These are phyloP conservation scores for Daubentonia madagascariensis DNA, from an alignment of 2,113 vertebrate species.

Conservation along the genomic window DNA sequence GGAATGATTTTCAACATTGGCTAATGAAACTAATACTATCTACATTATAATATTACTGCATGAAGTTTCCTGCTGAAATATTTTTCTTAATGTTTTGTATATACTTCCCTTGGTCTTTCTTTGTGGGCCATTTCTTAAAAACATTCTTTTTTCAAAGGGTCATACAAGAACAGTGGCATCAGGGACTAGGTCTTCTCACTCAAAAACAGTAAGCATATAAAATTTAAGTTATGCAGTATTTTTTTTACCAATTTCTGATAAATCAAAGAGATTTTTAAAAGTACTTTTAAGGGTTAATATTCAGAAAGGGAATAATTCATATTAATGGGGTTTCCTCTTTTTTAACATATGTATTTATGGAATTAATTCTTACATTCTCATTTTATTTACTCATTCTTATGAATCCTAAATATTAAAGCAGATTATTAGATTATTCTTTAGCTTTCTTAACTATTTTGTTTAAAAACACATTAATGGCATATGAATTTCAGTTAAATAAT, in stretches of 20 bases:
- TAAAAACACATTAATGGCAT: background rate
- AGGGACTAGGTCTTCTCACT: background rate
- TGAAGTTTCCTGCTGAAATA: constrained; percentile 1
- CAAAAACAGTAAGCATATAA: background rate
- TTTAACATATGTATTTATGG: background rate
- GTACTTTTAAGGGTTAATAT: background rate
- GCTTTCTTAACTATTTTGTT: background rate
- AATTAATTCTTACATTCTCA: constrained; percentile 9
- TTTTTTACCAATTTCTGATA: constrained; percentile 2
- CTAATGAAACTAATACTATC: background rate
- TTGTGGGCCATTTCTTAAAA: background rate
- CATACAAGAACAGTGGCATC: background rate
- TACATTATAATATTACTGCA: background rate
- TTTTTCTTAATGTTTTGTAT: background rate
- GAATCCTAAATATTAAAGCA: constrained; percentile 39
- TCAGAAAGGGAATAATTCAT: background rate
- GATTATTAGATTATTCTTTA: constrained; percentile 2
- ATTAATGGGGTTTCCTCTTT: background rate
- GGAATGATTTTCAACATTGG: background rate
- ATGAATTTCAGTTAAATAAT: background rate
- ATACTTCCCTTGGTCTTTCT: background rate
- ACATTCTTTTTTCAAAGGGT: background rate
- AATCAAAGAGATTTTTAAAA: background rate
- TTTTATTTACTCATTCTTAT: constrained; percentile 8
- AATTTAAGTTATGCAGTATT: background rate